Evolutionary conservation across 2,888 invertebrate species (phyloP), one percentile per base, ranked within the genome.

Genomic region (Monoplex corrugatus): DNA sequence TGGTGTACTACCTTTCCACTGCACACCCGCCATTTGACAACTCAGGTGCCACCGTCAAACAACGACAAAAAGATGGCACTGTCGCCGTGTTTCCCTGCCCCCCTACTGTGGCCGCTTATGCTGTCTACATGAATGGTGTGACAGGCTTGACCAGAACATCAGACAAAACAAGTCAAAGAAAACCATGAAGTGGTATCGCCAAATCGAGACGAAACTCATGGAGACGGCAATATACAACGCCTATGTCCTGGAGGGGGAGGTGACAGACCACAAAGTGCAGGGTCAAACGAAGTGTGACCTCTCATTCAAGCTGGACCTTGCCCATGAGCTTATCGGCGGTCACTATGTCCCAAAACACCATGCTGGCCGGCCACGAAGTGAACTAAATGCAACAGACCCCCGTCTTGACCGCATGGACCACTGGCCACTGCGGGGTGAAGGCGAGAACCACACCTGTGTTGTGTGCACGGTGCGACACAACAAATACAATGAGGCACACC

Each of bases 191-290:
- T 84, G 84, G 80, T 82, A 43, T 32, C 44, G 44, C 19, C 6
- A 6, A 57, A 28, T 89, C 16, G 89, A 84, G 0, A 92, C 43
- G 32, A 92, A 92, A 13, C 90, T 80, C 3, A 91, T 83, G 40
- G 90, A 92, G 0, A 93, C 92, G 23, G 93, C 40, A 0, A 92
- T 63, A 85, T 94, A 94, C 91, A 93, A 91, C 0, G 89, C 57
- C 0, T 93, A 93, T 32, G 92, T 91, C 90, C 92, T 90, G 28
- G 90, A 50, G 78, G 93, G 93, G 2, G 93, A 93, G 44, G 92
- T 91, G 3, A 92, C 13, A 75, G 92, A 93, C 10, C 94, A 93
- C 19, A 88, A 68, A 1, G 90, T 91, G 5, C 83, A 38, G 82
- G 93, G 38, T 32, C 35, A 57, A 28, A 16, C 6, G 35, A 57